Evolutionary conservation across 2,113 vertebrate genomes (phyloP).

Genomic region (Arothron firmamentum): DNA sequence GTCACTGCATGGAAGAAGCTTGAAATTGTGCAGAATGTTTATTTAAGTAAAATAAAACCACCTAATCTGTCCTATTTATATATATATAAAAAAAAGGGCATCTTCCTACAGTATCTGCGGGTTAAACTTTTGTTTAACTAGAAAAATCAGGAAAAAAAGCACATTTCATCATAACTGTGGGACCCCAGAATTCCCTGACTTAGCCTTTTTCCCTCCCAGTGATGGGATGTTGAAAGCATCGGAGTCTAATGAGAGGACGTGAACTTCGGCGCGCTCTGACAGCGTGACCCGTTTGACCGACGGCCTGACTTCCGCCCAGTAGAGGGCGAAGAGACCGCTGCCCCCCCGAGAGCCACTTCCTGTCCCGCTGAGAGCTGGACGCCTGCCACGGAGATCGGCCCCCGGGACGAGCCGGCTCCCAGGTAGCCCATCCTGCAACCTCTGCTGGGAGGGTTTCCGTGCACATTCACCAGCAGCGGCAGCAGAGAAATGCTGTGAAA

Average conservation of each 20-base stretch:
- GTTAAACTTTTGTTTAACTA: too few relatives aligned
- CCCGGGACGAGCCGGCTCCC: constrained; percentile 34
- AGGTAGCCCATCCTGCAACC: constrained; percentile 14
- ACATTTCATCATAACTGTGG: too few relatives aligned
- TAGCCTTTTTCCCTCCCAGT: constrained; percentile 21
- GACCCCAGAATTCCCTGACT: constrained; percentile 12
- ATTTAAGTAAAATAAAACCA: too few relatives aligned
- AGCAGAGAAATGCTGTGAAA: not conserved
- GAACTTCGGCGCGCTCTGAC: constrained; percentile 66
- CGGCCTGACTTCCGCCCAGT: constrained; percentile 70
- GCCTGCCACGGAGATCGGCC: constrained; percentile 58
- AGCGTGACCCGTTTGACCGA: constrained; percentile 64
- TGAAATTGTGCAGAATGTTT: too few relatives aligned
- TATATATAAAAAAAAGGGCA: too few relatives aligned
- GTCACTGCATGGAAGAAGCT: too few relatives aligned
- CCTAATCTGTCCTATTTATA: too few relatives aligned
- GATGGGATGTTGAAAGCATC: constrained; percentile 45
- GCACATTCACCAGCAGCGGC: not conserved
- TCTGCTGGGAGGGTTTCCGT: not conserved
- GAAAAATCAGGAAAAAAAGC: too few relatives aligned
- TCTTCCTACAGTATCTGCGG: too few relatives aligned
- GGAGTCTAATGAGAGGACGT: constrained; percentile 70
- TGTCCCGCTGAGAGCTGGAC: constrained; percentile 75
- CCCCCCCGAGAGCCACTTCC: constrained; percentile 68
- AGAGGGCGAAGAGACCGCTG: constrained; percentile 71